Evolutionary conservation across 1,140 invertebrate genomes (phyloP), one percentile per base, ranked within the genome.

Genomic region (Heliconius hewitsoni): DNA sequence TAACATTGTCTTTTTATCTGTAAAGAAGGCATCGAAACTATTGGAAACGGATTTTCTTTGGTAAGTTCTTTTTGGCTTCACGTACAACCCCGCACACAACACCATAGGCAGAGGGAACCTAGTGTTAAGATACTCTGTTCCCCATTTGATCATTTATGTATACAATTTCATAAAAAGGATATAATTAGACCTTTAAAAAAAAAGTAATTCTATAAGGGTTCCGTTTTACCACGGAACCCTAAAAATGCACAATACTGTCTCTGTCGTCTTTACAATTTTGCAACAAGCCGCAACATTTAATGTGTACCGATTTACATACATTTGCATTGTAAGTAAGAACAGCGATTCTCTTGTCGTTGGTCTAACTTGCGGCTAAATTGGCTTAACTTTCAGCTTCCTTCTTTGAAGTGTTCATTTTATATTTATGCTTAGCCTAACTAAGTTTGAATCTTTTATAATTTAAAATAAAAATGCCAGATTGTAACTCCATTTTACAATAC

Each of bases 261-360:
- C 42, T 46, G 27, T 8, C 9, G 27, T 71, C 73, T 75, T 79
- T 75, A 79, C 55, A 79, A 76, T 60, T 79, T 71, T 57, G 13
- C 78, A 79, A 76, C 78, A 76, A 76, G 73, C 74, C 60, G 46
- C 55, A 74, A 57, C 46, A 57, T 75, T 52, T 79, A 79, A 46
- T 74, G 73, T 74, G 42, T 73, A 27, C 66, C 4, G 66, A 81
- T 81, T 78, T 78, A 57, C 80, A 81, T 81, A 81, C 39, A 81
- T 81, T 81, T 78, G 77, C 76, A 81, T 78, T 57, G 75, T 71
- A 77, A 77, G 66, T 77, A 50, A 71, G 73, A 79, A 72, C 78
- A 34, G 78, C 60, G 73, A 76, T 79, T 79, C 66, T 60, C 60
- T 79, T 75, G 78, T 79, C 78, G 73, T 75, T 75, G 60, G 66